Conservation (phyloP, 2,113 vertebrate genomes). For the Anoura caudifer region DNA sequence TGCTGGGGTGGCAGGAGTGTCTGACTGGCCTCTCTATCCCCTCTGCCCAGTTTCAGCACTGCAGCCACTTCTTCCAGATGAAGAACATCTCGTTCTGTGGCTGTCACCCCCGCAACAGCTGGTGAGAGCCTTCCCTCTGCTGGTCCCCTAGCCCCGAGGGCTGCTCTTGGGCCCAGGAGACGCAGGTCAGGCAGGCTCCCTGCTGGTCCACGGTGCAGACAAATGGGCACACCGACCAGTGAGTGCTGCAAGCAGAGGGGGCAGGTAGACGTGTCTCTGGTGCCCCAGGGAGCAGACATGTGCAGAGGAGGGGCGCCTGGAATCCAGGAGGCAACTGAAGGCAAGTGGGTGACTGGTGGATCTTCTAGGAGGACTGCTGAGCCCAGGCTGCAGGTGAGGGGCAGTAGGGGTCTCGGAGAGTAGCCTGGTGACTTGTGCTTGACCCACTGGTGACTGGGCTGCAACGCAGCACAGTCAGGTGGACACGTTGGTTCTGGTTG, state of each 20-base stretch:
- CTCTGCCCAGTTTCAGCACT: conserved; percentile 87
- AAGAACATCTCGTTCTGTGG: conserved; percentile 98
- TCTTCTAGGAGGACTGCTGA: neutral
- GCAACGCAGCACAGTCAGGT: fast-evolving
- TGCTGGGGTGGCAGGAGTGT: neutral
- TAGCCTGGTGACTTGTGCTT: neutral
- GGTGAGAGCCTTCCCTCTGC: conserved; percentile 79
- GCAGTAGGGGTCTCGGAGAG: no score
- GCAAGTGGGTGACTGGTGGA: fast-evolving
- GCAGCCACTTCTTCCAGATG: conserved; percentile 99
- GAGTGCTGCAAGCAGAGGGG: neutral
- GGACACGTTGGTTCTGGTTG: neutral
- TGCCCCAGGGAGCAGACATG: neutral
- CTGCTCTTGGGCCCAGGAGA: neutral
- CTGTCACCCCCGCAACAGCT: conserved; percentile 96
- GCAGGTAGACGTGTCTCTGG: neutral
- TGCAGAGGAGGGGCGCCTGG: neutral
- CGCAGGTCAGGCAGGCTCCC: neutral
- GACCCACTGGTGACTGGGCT: fast-evolving
- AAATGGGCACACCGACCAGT: neutral
- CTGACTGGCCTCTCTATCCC: neutral
- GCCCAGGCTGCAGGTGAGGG: neutral
- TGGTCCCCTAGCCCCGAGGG: fast-evolving
- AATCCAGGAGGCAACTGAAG: neutral
- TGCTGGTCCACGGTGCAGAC: neutral